phyloP scores from a whole-genome alignment of 1,140 invertebrate genomes.

The Lerema accius region DNA sequence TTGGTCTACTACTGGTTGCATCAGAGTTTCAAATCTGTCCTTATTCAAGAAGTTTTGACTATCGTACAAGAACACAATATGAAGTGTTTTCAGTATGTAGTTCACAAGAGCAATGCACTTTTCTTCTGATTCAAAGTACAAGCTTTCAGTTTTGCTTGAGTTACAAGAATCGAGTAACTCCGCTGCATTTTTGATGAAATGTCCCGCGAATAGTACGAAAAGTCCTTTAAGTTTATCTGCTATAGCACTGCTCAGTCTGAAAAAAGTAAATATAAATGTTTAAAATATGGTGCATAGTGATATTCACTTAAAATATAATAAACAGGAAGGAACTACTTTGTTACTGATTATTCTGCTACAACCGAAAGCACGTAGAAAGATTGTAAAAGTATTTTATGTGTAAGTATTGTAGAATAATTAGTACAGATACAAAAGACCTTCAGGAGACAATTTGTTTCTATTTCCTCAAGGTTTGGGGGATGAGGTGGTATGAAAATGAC shows the following conservation, averaged over 20 bases:
- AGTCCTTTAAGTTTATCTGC: conserved; percentile 93
- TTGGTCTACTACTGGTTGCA: conserved; percentile 94
- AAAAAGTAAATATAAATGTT: too few relatives aligned
- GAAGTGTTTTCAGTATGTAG: conserved; percentile 88
- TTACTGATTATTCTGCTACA: too few relatives aligned
- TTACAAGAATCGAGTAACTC: conserved; percentile 86
- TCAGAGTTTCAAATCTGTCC: conserved; percentile 91
- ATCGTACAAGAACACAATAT: conserved; percentile 92
- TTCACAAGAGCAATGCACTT: conserved; percentile 85
- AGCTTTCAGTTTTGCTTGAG: conserved; percentile 76
- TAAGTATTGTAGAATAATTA: too few relatives aligned
- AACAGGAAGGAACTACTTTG: too few relatives aligned
- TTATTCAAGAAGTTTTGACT: conserved; percentile 92
- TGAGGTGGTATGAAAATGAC: too few relatives aligned
- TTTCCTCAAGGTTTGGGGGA: too few relatives aligned
- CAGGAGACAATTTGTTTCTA: too few relatives aligned
- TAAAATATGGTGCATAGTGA: too few relatives aligned
- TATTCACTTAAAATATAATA: too few relatives aligned
- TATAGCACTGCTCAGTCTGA: conserved; percentile 88
- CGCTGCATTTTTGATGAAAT: conserved; percentile 92
- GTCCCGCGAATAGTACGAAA: conserved; percentile 94
- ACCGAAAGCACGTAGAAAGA: too few relatives aligned
- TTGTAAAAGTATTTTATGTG: too few relatives aligned
- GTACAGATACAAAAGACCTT: too few relatives aligned
- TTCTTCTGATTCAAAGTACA: conserved; percentile 81